phyloP scores from a whole-genome alignment of 2,888 invertebrate species.

The Rhamphomyia laevipes region DNA sequence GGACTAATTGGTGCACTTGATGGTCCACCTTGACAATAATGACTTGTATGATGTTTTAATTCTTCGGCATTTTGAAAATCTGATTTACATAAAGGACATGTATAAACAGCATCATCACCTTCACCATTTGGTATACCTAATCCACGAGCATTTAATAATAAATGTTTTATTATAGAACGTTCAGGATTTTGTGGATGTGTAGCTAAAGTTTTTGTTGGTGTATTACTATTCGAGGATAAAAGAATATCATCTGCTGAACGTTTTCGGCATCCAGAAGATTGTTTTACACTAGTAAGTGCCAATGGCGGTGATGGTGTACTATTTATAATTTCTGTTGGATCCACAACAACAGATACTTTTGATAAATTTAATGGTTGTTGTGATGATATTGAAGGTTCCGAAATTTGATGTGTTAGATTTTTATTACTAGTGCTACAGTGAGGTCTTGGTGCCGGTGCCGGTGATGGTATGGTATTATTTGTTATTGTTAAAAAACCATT shows the following conservation, averaged over 20 bases:
- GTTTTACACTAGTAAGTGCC: constrained; percentile 9
- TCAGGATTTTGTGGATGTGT: constrained; percentile 54
- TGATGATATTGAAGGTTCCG: no score
- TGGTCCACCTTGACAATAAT: constrained; percentile 63
- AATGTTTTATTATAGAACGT: constrained; percentile 63
- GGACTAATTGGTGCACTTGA: constrained; percentile 35
- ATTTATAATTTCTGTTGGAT: no score
- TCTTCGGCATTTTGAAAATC: constrained; percentile 71
- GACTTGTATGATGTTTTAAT: constrained; percentile 64
- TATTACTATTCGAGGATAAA: constrained; percentile 11
- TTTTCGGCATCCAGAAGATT: constrained; percentile 16
- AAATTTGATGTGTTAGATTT: no score
- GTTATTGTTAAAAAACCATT: background rate
- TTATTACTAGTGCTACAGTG: no score
- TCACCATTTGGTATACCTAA: constrained; percentile 41
- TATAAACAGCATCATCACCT: constrained; percentile 49
- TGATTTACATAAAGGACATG: constrained; percentile 66
- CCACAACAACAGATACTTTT: constrained; percentile 16
- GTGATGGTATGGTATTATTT: background rate
- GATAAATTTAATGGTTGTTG: constrained; percentile 43
- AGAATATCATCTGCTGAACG: constrained; percentile 18
- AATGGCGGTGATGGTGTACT: constrained; percentile 27
- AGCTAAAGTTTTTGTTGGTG: constrained; percentile 16
- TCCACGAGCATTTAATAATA: constrained; percentile 56
- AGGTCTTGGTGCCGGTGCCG: no score